Evolutionary conservation across 2,888 invertebrate species (phyloP).

Genomic region (Liopterus haemorrhoidalis): DNA sequence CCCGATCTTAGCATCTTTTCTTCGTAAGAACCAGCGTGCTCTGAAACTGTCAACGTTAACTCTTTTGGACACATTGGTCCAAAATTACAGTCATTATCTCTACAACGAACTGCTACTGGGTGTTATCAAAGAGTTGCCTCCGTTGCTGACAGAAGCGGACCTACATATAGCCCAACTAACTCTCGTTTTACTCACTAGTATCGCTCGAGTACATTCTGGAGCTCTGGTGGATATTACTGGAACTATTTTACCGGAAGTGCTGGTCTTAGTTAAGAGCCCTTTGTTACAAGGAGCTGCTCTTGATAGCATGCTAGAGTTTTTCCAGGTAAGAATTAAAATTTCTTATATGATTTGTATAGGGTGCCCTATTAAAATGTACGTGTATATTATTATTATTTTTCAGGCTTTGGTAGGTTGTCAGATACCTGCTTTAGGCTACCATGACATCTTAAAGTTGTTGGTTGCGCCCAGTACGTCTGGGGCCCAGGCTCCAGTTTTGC

Average conservation of each 20-base stretch:
- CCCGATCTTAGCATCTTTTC: slow-evolving; percentile 86
- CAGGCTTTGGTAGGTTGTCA: slow-evolving; percentile 76
- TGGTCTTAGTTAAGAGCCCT: slow-evolving; percentile 83
- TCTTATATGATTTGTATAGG: slow-evolving; percentile 82
- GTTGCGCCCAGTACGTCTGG: slow-evolving; percentile 18
- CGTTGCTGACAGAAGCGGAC: slow-evolving; percentile 88
- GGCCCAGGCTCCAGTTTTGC: slow-evolving; percentile 41
- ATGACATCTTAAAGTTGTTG: slow-evolving; percentile 71
- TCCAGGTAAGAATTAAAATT: too few species aligned
- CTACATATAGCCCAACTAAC: slow-evolving; percentile 94
- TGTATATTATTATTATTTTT: background rate
- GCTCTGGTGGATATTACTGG: slow-evolving; percentile 68
- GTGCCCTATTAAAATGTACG: background rate
- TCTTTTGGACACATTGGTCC: slow-evolving; percentile 82
- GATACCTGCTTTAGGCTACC: slow-evolving; percentile 72
- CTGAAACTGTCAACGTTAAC: slow-evolving; percentile 86
- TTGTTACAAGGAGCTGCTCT: slow-evolving; percentile 89
- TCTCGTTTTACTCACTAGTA: slow-evolving; percentile 73
- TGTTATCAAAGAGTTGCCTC: slow-evolving; percentile 83
- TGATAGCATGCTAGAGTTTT: slow-evolving; percentile 83
- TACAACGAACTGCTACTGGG: slow-evolving; percentile 63
- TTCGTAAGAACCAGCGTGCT: slow-evolving; percentile 94
- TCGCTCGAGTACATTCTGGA: slow-evolving; percentile 70
- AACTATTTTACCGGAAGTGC: slow-evolving; percentile 76
- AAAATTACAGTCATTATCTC: slow-evolving; percentile 67